Evolutionary conservation across 1,140 invertebrate genomes (phyloP).

Genomic region (Parapsyche elsis): DNA sequence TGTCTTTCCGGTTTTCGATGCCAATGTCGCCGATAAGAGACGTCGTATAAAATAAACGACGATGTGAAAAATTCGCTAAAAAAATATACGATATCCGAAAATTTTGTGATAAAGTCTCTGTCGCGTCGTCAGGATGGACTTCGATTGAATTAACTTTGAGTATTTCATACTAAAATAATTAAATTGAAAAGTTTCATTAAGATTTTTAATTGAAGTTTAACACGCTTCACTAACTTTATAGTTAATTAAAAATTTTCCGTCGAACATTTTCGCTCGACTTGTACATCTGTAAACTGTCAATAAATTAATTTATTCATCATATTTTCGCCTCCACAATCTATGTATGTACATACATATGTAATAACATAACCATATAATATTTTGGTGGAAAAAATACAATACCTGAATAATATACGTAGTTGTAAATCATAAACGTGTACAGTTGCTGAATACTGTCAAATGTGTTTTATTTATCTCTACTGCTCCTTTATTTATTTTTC

Average conservation of each 20-base stretch:
- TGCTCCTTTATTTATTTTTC: background rate
- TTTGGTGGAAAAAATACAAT: too few species aligned
- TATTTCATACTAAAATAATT: too few species aligned
- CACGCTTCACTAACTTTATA: background rate
- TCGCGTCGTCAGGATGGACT: too few species aligned
- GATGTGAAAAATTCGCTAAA: too few species aligned
- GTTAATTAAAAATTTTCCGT: constrained; percentile 10
- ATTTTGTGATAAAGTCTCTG: too few species aligned
- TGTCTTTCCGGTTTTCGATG: background rate
- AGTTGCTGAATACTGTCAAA: background rate
- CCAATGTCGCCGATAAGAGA: too few species aligned
- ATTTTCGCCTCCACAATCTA: background rate
- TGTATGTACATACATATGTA: background rate
- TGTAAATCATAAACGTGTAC: too few species aligned
- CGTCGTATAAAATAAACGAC: too few species aligned
- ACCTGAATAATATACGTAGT: too few species aligned
- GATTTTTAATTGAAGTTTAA: background rate
- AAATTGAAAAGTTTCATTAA: background rate
- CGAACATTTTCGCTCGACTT: background rate
- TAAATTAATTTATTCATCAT: background rate
- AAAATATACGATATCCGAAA: too few species aligned
- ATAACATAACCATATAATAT: too few species aligned
- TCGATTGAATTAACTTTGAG: too few species aligned
- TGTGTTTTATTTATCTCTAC: background rate
- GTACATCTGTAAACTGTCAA: background rate